Evolutionary conservation across 1,140 invertebrate species (phyloP), one percentile per base, ranked within the genome.

Genomic region (Radopholus similis): DNA sequence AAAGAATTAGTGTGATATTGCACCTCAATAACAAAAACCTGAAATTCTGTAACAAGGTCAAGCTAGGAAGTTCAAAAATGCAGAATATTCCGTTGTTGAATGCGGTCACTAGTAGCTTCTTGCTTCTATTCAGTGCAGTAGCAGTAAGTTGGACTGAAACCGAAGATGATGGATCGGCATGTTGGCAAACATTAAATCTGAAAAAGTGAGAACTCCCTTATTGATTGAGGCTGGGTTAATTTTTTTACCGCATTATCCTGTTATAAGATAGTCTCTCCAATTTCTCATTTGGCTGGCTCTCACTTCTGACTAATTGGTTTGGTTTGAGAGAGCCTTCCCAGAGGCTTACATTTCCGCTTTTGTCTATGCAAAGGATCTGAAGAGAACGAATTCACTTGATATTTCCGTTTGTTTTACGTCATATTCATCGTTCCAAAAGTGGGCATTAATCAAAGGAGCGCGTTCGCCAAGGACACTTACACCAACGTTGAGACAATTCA

Each of bases 1-100:
- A 6, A 70, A 65, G 26, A 47, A 58, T 28, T 11, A 4, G 18
- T 35, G 18, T 9, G 30, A 5, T n/a, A n/a, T 42, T 40, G 32
- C n/a, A 62, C 6, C 34, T 13, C 18, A 64, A 21, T 56, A 37
- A 51, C 21, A 72, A 53, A 23, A 28, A 70, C 68, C 68, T 30
- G 35, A 70, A 70, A 4, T 71, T 71, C 21, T 70, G 68, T n/a
- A 70, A 13, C 49, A 71, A 51, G 21, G 40, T 38, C 28, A 72
- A 69, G 32, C n/a, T 54, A n/a, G 56, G 49, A 32, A 70, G 70
- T 9, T 70, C 66, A 47, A 34, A 70, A 40, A 70, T 72, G 6
- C 60, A 28, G 49, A 70, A 70, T 21, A 72, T 54, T 32, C 68
- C 68, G 51, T 70, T 70, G 28, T 66, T 70, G 42, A 70, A 70